phyloP scores from a whole-genome alignment of 2,113 vertebrate species.

The Oncorhynchus kisutch region DNA sequence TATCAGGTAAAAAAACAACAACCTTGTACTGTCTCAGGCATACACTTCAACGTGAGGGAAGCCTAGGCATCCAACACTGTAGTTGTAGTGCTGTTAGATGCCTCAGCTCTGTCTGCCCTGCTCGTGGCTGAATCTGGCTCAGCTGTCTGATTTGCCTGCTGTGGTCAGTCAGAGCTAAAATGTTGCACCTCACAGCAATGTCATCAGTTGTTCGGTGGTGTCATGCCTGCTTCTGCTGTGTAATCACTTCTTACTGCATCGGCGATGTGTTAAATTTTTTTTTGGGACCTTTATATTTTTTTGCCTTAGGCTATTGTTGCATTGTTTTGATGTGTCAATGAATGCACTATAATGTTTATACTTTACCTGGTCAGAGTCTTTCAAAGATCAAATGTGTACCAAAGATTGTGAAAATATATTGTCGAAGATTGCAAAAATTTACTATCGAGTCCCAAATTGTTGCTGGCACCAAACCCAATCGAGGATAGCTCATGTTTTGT shows the following conservation, averaged over 20 bases:
- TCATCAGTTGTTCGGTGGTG: not conserved
- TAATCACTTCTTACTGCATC: not conserved
- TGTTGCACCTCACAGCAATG: not conserved
- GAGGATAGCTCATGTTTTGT: too few relatives aligned
- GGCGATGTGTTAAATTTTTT: not conserved
- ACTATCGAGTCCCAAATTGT: not conserved
- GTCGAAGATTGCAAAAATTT: too few relatives aligned
- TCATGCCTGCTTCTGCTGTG: not conserved
- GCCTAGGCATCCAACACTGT: too few relatives aligned
- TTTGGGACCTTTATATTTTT: not conserved
- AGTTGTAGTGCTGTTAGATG: too few relatives aligned
- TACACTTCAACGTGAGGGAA: too few relatives aligned
- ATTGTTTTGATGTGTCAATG: too few relatives aligned
- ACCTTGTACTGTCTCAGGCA: too few relatives aligned
- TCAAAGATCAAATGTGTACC: not conserved
- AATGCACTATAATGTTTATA: too few relatives aligned
- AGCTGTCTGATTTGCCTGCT: not conserved
- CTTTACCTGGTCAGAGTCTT: not conserved
- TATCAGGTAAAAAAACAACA: too few relatives aligned
- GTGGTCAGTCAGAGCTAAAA: not conserved
- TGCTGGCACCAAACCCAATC: not conserved
- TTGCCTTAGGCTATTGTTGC: not conserved
- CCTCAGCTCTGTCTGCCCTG: too few relatives aligned
- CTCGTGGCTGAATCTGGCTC: not conserved
- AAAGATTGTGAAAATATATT: not conserved